A percentile compares a stretch with the other conserved stretches of the same genome.
phyloP scores from a whole-genome alignment of 2,888 invertebrate genomes.

The Myopa tessellatipennis region DNA sequence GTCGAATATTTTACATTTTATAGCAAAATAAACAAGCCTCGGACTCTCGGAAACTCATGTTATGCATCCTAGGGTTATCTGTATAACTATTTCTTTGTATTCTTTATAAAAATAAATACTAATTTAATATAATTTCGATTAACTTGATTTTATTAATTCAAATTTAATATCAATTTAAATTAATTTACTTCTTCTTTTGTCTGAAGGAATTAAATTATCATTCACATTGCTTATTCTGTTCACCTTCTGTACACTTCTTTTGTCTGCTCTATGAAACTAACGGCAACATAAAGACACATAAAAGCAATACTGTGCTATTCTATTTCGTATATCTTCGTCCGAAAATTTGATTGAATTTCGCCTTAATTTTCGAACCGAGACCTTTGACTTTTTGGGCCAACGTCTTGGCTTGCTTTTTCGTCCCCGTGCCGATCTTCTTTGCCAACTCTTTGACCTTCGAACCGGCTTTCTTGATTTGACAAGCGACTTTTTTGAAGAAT shows the following conservation, averaged over 20 bases:
- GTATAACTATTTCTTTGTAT: no score
- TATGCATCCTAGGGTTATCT: no score
- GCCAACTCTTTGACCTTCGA: slow-evolving; percentile 59
- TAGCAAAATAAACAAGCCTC: no score
- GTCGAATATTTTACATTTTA: no score
- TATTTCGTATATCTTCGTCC: slow-evolving; percentile 49
- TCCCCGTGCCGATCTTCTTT: slow-evolving; percentile 58
- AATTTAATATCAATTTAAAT: background rate
- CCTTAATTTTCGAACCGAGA: slow-evolving; percentile 58
- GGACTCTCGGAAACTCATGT: no score
- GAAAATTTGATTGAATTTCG: slow-evolving; percentile 58
- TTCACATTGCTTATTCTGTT: no score
- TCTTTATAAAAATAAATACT: no score
- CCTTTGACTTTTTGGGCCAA: slow-evolving; percentile 60
- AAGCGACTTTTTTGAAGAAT: slow-evolving; percentile 61
- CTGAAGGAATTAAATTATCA: no score
- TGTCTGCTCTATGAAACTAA: no score
- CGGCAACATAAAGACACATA: no score
- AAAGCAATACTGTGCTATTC: slow-evolving; percentile 46
- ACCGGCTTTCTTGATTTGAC: slow-evolving; percentile 59
- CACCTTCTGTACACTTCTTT: no score
- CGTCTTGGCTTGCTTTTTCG: slow-evolving; percentile 61
- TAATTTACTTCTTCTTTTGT: background rate
- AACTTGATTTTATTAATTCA: no score
- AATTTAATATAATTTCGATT: background rate